A percentile compares a stretch with the other conserved stretches of the same genome.
These are phyloP conservation scores for Anableps anableps DNA, from an alignment of 2,797 vertebrate species.

Conservation along the genomic window DNA sequence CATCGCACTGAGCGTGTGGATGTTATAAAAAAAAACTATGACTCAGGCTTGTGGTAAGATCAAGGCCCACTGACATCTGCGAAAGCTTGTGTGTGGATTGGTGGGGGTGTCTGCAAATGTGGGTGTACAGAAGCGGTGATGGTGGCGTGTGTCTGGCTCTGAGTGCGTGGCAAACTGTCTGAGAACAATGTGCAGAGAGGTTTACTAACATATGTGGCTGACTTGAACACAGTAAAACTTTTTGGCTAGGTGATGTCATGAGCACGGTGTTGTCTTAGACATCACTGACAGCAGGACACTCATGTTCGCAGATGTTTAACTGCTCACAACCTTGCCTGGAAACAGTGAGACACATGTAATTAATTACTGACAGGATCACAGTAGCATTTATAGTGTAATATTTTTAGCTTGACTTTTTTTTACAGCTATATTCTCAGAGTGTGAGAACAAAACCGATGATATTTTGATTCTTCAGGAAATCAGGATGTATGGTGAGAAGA, in stretches of 20 bases:
- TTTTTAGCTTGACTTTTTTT: constrained; percentile 22
- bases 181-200: constrained; percentile 62
- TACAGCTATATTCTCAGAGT: constrained; percentile 20
- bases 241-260: constrained; percentile 60
- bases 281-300: constrained; percentile 60
- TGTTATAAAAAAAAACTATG: constrained; percentile 36
- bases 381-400: constrained; percentile 31
- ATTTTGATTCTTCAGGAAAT: constrained; percentile 13
- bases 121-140: constrained; percentile 64
- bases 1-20: constrained; percentile 33
- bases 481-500: constrained; percentile 26
- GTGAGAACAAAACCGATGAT: constrained; percentile 2
- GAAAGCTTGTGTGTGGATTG: background rate
- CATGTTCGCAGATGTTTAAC: constrained; percentile 59
- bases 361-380: constrained; percentile 27
- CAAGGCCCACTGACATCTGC: constrained; percentile 54
- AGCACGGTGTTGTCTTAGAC: constrained; percentile 52
- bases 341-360: constrained; percentile 34
- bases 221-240: constrained; percentile 18
- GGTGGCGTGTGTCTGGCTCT: constrained; percentile 74
- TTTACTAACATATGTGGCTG: constrained; percentile 51
- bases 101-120: constrained; percentile 34
- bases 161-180: constrained; percentile 62
- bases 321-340: constrained; percentile 35
- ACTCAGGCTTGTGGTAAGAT: constrained; percentile 54